phyloP scores from a whole-genome alignment of 2,113 vertebrate genomes.

The Hystrix cristata region DNA sequence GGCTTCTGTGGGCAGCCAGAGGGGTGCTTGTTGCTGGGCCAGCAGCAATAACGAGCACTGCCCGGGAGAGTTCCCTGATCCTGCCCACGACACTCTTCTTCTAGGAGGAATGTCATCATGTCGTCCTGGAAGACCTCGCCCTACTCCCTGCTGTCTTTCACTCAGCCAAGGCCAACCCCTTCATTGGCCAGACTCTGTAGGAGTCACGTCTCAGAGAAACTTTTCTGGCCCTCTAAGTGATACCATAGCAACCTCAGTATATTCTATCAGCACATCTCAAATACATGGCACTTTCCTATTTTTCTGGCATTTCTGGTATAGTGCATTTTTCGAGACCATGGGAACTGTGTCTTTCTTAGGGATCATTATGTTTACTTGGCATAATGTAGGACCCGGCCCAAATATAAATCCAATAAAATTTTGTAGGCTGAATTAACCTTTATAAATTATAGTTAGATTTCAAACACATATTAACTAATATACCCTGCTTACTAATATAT shows the following conservation, averaged over 20 bases:
- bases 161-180: neutral
- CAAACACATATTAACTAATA: neutral
- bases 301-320: neutral
- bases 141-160: neutral
- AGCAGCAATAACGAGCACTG: neutral
- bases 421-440: neutral
- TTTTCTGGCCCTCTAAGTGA: neutral
- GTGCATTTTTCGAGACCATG: neutral
- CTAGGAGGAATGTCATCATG: neutral
- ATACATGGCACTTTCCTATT: neutral
- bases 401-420: neutral
- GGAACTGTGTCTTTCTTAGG: neutral
- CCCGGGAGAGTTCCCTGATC: neutral
- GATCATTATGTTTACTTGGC: neutral
- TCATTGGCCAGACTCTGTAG: neutral
- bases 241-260: neutral
- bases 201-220: neutral
- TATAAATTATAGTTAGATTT: neutral
- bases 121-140: neutral
- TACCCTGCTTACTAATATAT: neutral
- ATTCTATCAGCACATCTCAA: neutral
- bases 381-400: neutral
- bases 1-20: neutral
- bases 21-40: neutral
- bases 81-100: neutral